Base-by-base conservation (phyloP, 2,797 vertebrate species). In the Karalla daura region DNA sequence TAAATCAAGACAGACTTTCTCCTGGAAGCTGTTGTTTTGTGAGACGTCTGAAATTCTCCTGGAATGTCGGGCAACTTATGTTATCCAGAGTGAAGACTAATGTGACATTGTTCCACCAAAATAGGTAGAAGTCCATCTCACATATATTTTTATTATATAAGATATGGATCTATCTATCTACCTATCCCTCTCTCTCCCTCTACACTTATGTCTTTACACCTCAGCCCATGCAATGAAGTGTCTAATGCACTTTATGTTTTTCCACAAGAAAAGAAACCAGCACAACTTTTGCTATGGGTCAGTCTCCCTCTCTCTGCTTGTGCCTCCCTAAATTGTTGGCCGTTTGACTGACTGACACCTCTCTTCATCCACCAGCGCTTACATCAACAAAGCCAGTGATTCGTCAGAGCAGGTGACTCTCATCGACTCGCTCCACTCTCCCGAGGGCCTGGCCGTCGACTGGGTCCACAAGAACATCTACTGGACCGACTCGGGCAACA, bases 381-480 rank as follows among this genome's bases (percentile, higher is more conserved):
- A 95, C 91, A 96, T 99, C 86, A 97, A 98, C 93, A 96, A 97
- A 84, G 98, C 97, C 52, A 96, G 93, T 0, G 94, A 98, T 86
- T 93, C 95, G 0, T 93, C 95, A 0, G 93, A 98, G 78, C 98
- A 98, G 83, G 88, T 94, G 75, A 95, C 94, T 2, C 89, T 99
- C 58, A 95, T 99, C 2, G 96, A 97, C 45, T 94, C 95, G 28
- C 93, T 99, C 33, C 93, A 96, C 88, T 98, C 96, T 7, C 98
- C 98, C 0, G 97, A 99, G 87, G 97, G 98, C 35, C 91, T 99
- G 80, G 98, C 98, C 0, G 93, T 98, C 21, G 98, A 99, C 91
- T 99, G 98, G 98, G 93, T 98, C 44, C 98, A 99, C 69, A 97
- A 96, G 86, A 98, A 98, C 83, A 95, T 99, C 92, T 99, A 99